phyloP scores from a whole-genome alignment of 2,888 invertebrate species.

The Yponomeuta malinellus region DNA sequence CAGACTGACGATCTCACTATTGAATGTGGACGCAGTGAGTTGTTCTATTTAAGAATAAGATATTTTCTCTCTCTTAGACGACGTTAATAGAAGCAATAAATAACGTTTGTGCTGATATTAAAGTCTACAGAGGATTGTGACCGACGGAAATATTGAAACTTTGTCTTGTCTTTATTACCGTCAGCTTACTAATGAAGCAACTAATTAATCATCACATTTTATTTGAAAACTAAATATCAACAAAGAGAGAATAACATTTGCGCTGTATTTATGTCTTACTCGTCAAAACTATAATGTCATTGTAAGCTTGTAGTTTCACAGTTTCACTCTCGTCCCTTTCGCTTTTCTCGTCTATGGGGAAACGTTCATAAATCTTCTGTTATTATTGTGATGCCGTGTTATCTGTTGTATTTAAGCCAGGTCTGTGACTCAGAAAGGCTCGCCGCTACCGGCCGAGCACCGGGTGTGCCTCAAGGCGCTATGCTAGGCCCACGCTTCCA shows the following conservation, averaged over 20 bases:
- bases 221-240: neutral
- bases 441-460: constrained; percentile 40
- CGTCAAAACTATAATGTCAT: neutral
- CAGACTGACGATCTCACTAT: neutral
- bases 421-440: constrained; percentile 31
- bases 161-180: neutral
- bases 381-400: constrained; percentile 14
- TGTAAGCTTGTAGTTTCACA: neutral
- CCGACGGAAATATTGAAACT: neutral
- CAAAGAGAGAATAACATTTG: neutral
- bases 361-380: constrained; percentile 11
- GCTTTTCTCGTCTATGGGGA: constrained; percentile 1
- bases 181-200: neutral
- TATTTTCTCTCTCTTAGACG: constrained; percentile 10
- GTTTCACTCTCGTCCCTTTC: neutral
- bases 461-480: constrained; percentile 39
- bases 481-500: constrained; percentile 38
- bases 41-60: constrained; percentile 3
- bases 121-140: neutral
- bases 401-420: constrained; percentile 24
- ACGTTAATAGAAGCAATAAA: constrained; percentile 9
- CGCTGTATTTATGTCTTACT: neutral
- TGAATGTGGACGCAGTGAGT: neutral
- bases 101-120: constrained; percentile 1
- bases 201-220: neutral